Base-by-base conservation (phyloP, 2,888 invertebrate species). In the Pseudoips prasinana region DNA sequence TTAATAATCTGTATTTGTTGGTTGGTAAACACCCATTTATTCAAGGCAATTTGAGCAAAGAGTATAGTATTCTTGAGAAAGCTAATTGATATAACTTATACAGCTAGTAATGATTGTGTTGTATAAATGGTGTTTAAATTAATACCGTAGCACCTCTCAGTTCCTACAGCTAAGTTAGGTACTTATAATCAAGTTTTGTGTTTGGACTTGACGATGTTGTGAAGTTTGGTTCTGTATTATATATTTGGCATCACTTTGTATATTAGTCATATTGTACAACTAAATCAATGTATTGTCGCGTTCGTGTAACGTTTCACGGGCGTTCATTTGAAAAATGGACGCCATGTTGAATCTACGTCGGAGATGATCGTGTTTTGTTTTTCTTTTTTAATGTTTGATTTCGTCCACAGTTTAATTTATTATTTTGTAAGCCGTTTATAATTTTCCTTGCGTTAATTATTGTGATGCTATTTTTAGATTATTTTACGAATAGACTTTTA, bases 381-480 rank as follows among this genome's bases (percentile, higher is more conserved):
- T 39, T 46, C 11, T n/a, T n/a, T n/a, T 26, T 35, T 44, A 60
- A 50, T 63, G 59, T 41, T 62, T 65, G 57, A 55, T 65, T 70
- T 66, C 61, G 58, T 49, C 57, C 67, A 61, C 52, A 49, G 53
- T 63, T 60, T 61, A 57, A 56, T 55, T 52, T 39, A 51, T 52
- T 46, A 14, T 37, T 68, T 63, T 67, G 39, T 74, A 66, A 70
- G 64, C 56, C 58, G 63, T 73, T 74, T 73, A 65, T 64, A 58
- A 46, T 56, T 73, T n/a, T 69, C 46, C 60, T 64, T 69, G 75
- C 72, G 75, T 72, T 75, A 64, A 74, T 72, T 66, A 74, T 74
- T 84, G 85, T 84, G 83, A 85, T 85, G 83, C 75, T 85, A 85
- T 76, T 85, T 79, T 82, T 82, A 84, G 76, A 77, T 76, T 74